Base-by-base conservation (phyloP, 2,113 vertebrate genomes). In the Microcebus jonahi region DNA sequence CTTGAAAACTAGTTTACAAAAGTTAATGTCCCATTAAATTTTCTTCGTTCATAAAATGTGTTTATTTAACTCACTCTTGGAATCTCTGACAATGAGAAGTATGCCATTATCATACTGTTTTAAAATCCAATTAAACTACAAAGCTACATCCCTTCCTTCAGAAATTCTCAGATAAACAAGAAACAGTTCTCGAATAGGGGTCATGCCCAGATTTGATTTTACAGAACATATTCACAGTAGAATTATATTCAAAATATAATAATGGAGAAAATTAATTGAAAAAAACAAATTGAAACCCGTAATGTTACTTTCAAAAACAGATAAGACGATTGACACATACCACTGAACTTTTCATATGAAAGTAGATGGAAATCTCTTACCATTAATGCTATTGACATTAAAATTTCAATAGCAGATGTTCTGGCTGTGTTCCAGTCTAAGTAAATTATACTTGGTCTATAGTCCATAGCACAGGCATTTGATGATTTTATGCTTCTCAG, bases 321-420 rank as follows among this genome's bases (percentile, higher is more conserved):
- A 71, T 90, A 86, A 12, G 23, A 59, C 97, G 77, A 96, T 23
- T 93, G 82, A 75, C 57, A 95, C 0, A 17, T 85, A 29, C 48
- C 48, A 53, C 17, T 65, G 48, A 98, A 89, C 36, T 95, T 96
- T 96, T 59, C 1, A 8, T 79, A 86, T 12, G 5, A 89, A 96
- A 91, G 48, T 71, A 80, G 45, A 81, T 59, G 45, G 7, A 92
- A 91, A 84, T 95, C 75, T 97, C 59, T 90, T 87, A 70, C 10
- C 39, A 94, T 42, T 45, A 45, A 45, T 45, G 45, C 7, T 45
- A 45, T 95, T 93, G 67, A 68, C 53, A 88, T 96, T 97, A 96
- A 97, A 96, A 95, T 94, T 92, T 50, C 70, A 95, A 36, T 8
- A 96, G 57, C 70, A 97, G 96, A 84, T 82, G 50, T 73, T 82